Evolutionary conservation across 2,888 invertebrate species (phyloP), one percentile per base, ranked within the genome.

Genomic region (Eudasyphora cyanicolor): DNA sequence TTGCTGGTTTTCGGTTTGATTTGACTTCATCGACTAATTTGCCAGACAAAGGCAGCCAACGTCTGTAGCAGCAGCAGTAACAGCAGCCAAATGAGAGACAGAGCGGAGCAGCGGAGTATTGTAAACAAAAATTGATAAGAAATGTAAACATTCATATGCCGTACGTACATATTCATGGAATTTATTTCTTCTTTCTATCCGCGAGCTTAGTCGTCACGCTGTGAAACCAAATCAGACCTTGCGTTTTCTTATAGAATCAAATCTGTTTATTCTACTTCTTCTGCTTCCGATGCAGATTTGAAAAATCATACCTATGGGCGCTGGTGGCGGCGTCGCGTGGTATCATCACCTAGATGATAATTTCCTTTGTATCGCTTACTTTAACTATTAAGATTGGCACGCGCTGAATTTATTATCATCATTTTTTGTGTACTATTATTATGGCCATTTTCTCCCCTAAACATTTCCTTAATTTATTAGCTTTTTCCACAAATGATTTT

Each of bases 101-200:
- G 27, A 21, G 57, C n/a, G 8, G 27, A 21, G 57, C 60, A 60
- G 60, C 70, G n/a, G 57, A 71, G 49, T 42, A 24, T 70, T 80
- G 80, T 80, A 80, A 80, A 70, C 69, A 80, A 67, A 67, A 80
- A 35, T 70, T 70, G 76, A 80, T 80, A 76, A 76, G 80, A 76
- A 80, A 76, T 71, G 64, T 80, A 80, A 80, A 80, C 80, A 80
- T 51, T 42, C 14, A 67, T n/a, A 35, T 49, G n/a, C n/a, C n/a
- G 38, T 38, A n/a, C n/a, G n/a, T n/a, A n/a, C n/a, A n/a, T 12
- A n/a, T n/a, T 38, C 38, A 12, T 38, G 38, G 45, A 45, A 45
- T 45, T 45, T n/a, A 14, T 10, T 38, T 10, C 12, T 38, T n/a
- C 12, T 45, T 45, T 45, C n/a, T 45, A 45, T 45, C 45, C n/a